Base-by-base conservation (phyloP, 2,797 vertebrate species). In the Onychomys arenicola region DNA sequence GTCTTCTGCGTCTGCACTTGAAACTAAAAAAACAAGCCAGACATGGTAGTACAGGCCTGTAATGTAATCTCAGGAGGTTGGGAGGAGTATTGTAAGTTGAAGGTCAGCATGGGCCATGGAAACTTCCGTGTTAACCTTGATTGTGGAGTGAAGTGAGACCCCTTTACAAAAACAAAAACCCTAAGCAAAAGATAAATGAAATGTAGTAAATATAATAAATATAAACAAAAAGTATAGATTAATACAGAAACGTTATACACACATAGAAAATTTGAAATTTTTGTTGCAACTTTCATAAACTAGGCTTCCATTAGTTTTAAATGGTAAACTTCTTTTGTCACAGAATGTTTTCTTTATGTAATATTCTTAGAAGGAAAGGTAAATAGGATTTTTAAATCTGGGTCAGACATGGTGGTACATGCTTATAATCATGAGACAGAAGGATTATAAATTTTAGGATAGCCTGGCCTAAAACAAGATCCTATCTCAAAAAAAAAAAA, bases 281-380 rank as follows among this genome's bases (percentile, higher is more conserved):
- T 77, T 84, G 8, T 83, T 96, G 16, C 43, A 96, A 0, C 82
- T 85, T 49, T 95, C 43, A n/a, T 90, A 78, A 96, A 88, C 21
- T 90, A 46, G 43, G 69, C 71, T 93, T 91, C 6, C 11, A 57
- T 77, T 95, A 59, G 16, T 96, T 97, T 71, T 96, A 83, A 95
- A 88, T 83, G 87, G n/a, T 95, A 85, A 96, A 69, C 49, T 37
- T 4, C 89, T 57, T 71, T 71, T 94, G 93, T 89, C 73, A 87
- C 3, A 90, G 88, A 78, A 52, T 92, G 16, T 94, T 86, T 92
- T 69, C 49, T 90, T 93, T 83, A 52, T 73, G 29, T 92, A 87
- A 84, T 95, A 65, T 65, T 97, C 76, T 96, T 91, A 73, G 83
- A 73, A 93, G 55, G 94, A 94, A 69, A 95, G 25, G 46, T 76